Percentiles rank a stretch among this genome's conserved stretches.
These are phyloP conservation scores for Phataginus tricuspis DNA, from an alignment of 2,797 vertebrate genomes.

Conservation along the genomic window DNA sequence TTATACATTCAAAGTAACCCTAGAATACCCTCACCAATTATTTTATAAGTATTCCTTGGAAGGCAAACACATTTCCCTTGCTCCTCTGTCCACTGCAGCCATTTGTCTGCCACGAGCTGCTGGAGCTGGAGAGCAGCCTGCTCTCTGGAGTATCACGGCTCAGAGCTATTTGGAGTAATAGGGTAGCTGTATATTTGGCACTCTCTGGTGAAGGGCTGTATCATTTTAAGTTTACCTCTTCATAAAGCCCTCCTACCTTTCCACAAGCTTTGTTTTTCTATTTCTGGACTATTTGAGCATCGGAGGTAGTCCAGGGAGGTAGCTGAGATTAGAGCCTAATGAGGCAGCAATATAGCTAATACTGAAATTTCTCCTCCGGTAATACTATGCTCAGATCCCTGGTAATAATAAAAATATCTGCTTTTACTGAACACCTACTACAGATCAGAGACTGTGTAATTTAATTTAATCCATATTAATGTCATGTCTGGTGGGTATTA, in stretches of 20 bases:
- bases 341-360: too few species aligned
- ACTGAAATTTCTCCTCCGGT: background rate
- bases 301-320: too few species aligned
- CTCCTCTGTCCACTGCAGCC: background rate
- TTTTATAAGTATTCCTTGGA: conserved; percentile 69
- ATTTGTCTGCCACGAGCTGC: background rate
- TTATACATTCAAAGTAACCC: conserved; percentile 70
- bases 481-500: background rate
- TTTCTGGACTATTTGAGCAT: background rate
- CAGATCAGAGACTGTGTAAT: background rate
- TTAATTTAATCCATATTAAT: background rate
- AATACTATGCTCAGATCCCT: background rate
- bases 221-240: background rate
- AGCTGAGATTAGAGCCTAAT: background rate
- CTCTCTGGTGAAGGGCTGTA: background rate
- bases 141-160: background rate
- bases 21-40: conserved; percentile 64
- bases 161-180: background rate
- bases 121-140: background rate
- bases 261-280: background rate
- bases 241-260: background rate
- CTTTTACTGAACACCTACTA: background rate
- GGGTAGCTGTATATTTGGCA: background rate
- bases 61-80: conserved; percentile 39
- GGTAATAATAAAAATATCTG: background rate